These are phyloP conservation scores for Microvelia longipes DNA, from an alignment of 1,140 invertebrate genomes.

Conservation along the genomic window DNA sequence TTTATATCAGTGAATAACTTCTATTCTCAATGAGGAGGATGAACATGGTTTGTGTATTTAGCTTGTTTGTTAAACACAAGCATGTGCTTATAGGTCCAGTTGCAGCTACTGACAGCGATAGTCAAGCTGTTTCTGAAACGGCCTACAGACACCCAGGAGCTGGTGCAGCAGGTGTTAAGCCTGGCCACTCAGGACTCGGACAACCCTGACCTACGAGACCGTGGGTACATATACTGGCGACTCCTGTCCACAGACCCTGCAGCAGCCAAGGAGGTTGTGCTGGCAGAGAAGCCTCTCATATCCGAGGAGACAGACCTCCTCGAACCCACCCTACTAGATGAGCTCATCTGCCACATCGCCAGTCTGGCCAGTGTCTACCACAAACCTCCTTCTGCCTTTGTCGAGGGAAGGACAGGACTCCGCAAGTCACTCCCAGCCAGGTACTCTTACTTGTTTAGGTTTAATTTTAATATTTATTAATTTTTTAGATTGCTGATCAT, in stretches of 20 bases:
- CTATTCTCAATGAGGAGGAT: too few species aligned
- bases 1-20: too few species aligned
- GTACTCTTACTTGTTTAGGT: conserved; percentile 13
- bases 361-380: conserved; percentile 98
- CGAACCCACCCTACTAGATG: conserved; percentile 93
- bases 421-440: conserved; percentile 36
- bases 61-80: too few species aligned
- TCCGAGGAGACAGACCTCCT: conserved; percentile 97
- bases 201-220: conserved; percentile 94
- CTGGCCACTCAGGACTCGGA: conserved; percentile 96
- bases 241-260: conserved; percentile 96
- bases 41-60: too few species aligned
- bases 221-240: conserved; percentile 99
- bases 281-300: conserved; percentile 97
- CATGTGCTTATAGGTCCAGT: conserved; percentile 62
- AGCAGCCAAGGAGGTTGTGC: conserved; percentile 95
- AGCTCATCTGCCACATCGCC: conserved; percentile 97
- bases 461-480: background rate
- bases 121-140: conserved; percentile 97
- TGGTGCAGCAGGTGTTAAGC: conserved; percentile 86
- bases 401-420: conserved; percentile 58
- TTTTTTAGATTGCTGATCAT: background rate
- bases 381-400: conserved; percentile 96
- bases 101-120: conserved; percentile 92
- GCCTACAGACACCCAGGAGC: conserved; percentile 93